Conservation (phyloP, 2,797 vertebrate species). For the Ciconia nigra region DNA sequence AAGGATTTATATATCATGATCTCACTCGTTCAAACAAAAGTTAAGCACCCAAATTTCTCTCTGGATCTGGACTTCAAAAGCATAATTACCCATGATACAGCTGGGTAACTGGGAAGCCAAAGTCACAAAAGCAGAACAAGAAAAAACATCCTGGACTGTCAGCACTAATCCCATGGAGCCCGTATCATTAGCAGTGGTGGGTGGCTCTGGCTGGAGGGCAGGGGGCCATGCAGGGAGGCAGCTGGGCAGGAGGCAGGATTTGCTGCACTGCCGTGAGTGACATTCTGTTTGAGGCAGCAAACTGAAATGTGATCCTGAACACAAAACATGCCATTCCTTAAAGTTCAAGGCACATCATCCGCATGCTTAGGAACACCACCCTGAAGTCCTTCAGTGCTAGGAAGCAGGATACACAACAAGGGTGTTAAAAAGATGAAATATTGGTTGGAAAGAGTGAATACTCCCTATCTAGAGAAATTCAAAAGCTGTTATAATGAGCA, state of each 20-base stretch:
- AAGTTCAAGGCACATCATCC: neutral
- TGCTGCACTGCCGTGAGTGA: neutral
- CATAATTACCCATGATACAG: neutral
- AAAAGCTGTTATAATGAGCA: neutral
- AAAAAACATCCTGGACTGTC: neutral
- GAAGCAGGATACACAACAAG: neutral
- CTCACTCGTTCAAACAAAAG: neutral
- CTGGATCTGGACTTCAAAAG: neutral
- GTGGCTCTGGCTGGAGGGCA: neutral
- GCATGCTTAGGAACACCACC: neutral
- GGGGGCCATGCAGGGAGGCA: neutral
- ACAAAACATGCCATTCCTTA: neutral
- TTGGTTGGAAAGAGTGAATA: neutral
- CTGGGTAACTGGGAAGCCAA: neutral
- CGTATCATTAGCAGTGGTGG: fast-evolving
- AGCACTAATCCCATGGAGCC: neutral
- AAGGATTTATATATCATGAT: neutral
- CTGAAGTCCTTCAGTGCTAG: neutral
- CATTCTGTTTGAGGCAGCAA: neutral
- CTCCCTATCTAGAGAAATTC: neutral
- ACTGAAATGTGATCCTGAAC: constrained; percentile 38
- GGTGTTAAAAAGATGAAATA: neutral
- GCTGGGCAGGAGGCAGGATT: neutral
- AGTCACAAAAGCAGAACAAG: neutral
- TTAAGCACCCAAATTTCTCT: neutral